phyloP scores from a whole-genome alignment of 2,797 vertebrate genomes.

The Alectoris magna region DNA sequence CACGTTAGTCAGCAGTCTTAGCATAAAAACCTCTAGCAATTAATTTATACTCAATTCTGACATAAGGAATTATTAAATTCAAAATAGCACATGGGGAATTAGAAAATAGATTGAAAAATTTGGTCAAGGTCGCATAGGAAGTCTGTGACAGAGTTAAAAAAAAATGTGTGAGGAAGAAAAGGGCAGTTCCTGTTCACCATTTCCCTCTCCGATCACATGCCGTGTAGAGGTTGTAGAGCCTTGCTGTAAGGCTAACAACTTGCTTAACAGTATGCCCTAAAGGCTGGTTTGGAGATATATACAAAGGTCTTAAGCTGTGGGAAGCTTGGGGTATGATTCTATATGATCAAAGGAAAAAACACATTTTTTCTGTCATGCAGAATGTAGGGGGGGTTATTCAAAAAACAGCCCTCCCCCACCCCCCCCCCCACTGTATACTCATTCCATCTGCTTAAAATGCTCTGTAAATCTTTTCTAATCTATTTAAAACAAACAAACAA shows the following conservation, averaged over 20 bases:
- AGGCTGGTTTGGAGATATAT: not conserved
- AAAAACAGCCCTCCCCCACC: not conserved
- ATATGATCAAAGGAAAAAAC: not conserved
- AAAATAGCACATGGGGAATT: not conserved
- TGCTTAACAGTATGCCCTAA: not conserved
- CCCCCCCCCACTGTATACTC: not conserved
- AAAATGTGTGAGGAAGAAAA: not conserved
- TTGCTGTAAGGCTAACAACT: not conserved
- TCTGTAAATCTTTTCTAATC: not conserved
- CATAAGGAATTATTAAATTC: not conserved
- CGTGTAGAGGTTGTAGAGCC: not conserved
- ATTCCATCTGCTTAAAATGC: not conserved
- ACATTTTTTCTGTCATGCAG: not conserved
- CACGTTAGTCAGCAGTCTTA: not conserved
- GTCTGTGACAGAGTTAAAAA: not conserved
- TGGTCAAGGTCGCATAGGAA: not conserved
- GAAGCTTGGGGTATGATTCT: not conserved
- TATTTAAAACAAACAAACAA: not conserved
- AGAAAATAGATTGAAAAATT: constrained; percentile 20
- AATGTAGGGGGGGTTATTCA: not conserved
- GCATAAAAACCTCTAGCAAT: not conserved
- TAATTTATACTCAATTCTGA: not conserved
- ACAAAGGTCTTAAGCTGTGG: not conserved
- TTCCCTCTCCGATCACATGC: not conserved
- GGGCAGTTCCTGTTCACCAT: not conserved